Conservation (phyloP, 2,113 vertebrate genomes). For the Copsychus sechellarum region DNA sequence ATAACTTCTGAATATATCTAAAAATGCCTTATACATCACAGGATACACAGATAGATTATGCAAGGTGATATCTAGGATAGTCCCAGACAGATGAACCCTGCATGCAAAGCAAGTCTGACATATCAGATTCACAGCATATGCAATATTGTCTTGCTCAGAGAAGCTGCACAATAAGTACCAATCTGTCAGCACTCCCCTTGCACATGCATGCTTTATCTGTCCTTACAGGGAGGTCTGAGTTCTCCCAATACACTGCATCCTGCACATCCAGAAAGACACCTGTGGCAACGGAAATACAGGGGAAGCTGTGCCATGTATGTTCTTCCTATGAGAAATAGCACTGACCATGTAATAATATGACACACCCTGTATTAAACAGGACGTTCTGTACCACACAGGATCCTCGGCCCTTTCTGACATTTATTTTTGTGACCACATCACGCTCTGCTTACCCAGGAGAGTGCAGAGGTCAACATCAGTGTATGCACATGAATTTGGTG, state of each 20-base stretch:
- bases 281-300: neutral
- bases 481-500: neutral
- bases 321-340: neutral
- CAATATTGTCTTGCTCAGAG: neutral
- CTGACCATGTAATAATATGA: neutral
- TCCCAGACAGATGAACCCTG: neutral
- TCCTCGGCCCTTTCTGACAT: neutral
- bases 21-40: neutral
- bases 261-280: neutral
- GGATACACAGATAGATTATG: neutral
- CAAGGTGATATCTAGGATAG: neutral
- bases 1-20: neutral
- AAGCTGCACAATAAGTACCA: neutral
- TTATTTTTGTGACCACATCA: neutral
- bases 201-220: neutral
- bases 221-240: neutral
- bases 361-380: neutral
- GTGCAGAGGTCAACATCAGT: neutral
- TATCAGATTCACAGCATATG: neutral
- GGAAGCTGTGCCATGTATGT: neutral
- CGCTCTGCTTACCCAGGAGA: neutral
- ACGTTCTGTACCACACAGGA: neutral
- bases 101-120: slow-evolving; percentile 1
- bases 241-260: neutral
- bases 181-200: neutral